Base-by-base conservation (phyloP, 2,888 invertebrate species). In the Xestia ashworthii region DNA sequence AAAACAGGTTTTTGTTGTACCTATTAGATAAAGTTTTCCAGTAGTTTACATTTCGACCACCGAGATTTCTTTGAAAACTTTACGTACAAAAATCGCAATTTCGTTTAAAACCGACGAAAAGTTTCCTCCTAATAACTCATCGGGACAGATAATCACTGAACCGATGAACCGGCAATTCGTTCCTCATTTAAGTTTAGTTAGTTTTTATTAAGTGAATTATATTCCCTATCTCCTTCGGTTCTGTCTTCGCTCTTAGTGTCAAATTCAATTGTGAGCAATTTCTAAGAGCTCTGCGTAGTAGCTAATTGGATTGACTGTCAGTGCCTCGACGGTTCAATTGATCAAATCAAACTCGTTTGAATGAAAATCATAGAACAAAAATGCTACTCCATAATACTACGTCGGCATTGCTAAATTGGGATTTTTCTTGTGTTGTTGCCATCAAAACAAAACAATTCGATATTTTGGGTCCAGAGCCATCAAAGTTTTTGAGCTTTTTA, bases 341-440 rank as follows among this genome's bases (percentile, higher is more conserved):
- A 83, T 83, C 46, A 71, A 80, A 83, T 83, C 71, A 76, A 74
- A 74, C 65, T 69, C 64, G 48, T 76, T 80, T 22, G 62, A 72
- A 58, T 58, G 66, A 74, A 69, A 71, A 70, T 72, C 19, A 71
- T 46, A 22, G 14, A 62, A 38, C 5, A 12, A 71, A 55, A 67
- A 55, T 5, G 16, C n/a, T 25, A 19, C 2, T 32, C 19, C 1
- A 19, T 41, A 50, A 53, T 74, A 8, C 5, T 68, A 19, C 5
- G 38, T 19, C 25, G 69, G 19, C 16, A 4, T 69, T 9, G 11
- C 44, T 22, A 22, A 11, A 44, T 68, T 22, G 9, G 41, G 4
- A 41, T 25, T 0, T 53, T 41, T 38, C 12, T 71, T n/a, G n/a
- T 38, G 32, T 19, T 46, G 8, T 11, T 71, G 22, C 19, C 14